Base-by-base conservation (phyloP, 2,797 vertebrate species). In the Acridotheres tristis region DNA sequence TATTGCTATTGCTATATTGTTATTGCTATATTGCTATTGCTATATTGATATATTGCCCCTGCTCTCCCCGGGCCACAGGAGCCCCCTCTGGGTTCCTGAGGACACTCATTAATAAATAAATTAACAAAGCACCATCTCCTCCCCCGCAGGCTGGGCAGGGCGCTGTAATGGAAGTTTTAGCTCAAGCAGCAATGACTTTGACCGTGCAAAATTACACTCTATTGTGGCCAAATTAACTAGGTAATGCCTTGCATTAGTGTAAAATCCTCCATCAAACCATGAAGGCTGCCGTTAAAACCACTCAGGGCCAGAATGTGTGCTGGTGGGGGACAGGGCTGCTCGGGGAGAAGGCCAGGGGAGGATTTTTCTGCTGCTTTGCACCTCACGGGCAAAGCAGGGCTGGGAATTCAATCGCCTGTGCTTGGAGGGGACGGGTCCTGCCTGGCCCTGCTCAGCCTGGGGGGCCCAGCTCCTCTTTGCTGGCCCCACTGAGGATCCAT, bases 231-330 rank as follows among this genome's bases (percentile, higher is more conserved):
- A 97, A 98, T 98, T 97, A 97, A 97, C 96, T 94, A 97, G 97
- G 97, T 97, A 97, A 98, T 97, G 97, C 97, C 93, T 97, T 93
- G 96, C 97, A 96, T 97, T 97, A 97, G 96, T 97, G 97, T 97
- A 97, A 98, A 98, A 98, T 98, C 96, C 96, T 91, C 96, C 96
- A 96, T 97, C 97, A 97, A 94, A 97, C 96, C 97, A 95, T 97
- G 98, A 97, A 98, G 97, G 92, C 97, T 93, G 96, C 83, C 40
- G 74, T 95, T 97, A 96, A 97, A 97, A 97, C 95, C 93, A 91
- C 94, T 96, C 93, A 81, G 94, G 96, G 93, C 93, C 86, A 17
- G 29, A 84, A 36, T 15, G 34, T 13, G 36, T 4, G 71, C 47
- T 26, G 87, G 32, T 10, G 62, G 62, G 66, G 77, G 85, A 59